Percentiles rank a stretch among this genome's conserved stretches.
phyloP scores from a whole-genome alignment of 2,113 vertebrate species.

The Podilymbus podiceps region DNA sequence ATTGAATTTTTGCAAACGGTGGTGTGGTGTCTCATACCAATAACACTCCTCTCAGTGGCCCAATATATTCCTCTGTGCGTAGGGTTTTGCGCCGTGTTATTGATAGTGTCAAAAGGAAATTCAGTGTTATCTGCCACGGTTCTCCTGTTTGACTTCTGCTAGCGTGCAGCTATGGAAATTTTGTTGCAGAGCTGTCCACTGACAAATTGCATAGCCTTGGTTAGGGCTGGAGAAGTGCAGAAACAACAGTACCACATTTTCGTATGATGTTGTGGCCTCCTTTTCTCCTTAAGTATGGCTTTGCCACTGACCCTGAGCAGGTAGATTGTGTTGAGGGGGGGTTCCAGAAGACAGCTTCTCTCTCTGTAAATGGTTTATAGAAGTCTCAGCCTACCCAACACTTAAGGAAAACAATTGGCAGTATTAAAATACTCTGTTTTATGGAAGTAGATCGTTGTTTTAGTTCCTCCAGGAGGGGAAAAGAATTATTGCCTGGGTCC shows the following conservation, averaged over 20 bases:
- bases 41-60: neutral
- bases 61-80: rapidly evolving
- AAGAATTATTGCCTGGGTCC: conserved; percentile 55
- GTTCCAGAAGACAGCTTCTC: neutral
- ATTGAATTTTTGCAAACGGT: neutral
- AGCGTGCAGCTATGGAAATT: neutral
- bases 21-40: neutral
- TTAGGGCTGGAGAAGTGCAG: neutral
- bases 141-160: neutral
- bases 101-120: neutral
- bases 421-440: conserved; percentile 27
- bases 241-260: neutral
- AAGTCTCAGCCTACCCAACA: neutral
- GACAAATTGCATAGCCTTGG: neutral
- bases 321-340: neutral
- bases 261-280: rapidly evolving
- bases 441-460: conserved; percentile 32
- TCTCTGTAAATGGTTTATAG: neutral
- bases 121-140: neutral
- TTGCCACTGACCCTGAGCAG: neutral
- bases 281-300: neutral
- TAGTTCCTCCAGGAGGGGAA: conserved; percentile 21
- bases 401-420: neutral
- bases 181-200: rapidly evolving
- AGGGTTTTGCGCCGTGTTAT: neutral